Base-by-base conservation (phyloP, 1,140 invertebrate species). In the Parasteatoda tepidariorum region DNA sequence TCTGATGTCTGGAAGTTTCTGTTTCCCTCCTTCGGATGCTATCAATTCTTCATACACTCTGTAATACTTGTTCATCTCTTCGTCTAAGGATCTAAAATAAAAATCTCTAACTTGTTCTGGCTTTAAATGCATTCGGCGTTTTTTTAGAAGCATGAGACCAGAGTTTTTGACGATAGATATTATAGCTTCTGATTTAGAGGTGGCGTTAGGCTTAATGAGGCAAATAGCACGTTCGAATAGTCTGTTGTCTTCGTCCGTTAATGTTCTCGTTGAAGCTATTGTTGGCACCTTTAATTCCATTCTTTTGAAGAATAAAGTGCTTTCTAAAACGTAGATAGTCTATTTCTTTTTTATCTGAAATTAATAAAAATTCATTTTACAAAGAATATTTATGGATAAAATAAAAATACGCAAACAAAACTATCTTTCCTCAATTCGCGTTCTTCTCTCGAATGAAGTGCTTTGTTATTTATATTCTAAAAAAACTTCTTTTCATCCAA, bases 161-260 rank as follows among this genome's bases (percentile, higher is more conserved):
- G 34, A 26, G 3, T 18, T 41, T 62, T 61, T 61, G 22, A 82
- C 61, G 28, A 62, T 22, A 2, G 31, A 28, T 48, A 70, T 24
- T 3, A 82, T 71, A 15, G 66, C 54, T 48, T 62, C 30, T 2
- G 57, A 41, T 54, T 82, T 82, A 11, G 54, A 26, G 0, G 48
- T 41, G 2, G 78, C 78, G 26, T 70, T 71, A 5, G 78, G 78
- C 33, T 82, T 82, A 1, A 82, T 71, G 30, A 82, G 30, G 5
- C 15, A 41, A 22, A 82, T 26, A 11, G 78, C 68, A 28, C 78
- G 34, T 71, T 82, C 78, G 67, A 82, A 82, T 33, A 61, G 66
- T 48, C 24, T 24, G 24, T 26, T 5, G 55, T 34, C 13, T 9
- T 66, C 57, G n/a, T n/a, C n/a, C n/a, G n/a, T n/a, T n/a, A n/a